A percentile compares a stretch with the other conserved stretches of the same genome.
phyloP scores from a whole-genome alignment of 30 jellyfish, hydroid and myxozoan species.

The Pelagia noctiluca region DNA sequence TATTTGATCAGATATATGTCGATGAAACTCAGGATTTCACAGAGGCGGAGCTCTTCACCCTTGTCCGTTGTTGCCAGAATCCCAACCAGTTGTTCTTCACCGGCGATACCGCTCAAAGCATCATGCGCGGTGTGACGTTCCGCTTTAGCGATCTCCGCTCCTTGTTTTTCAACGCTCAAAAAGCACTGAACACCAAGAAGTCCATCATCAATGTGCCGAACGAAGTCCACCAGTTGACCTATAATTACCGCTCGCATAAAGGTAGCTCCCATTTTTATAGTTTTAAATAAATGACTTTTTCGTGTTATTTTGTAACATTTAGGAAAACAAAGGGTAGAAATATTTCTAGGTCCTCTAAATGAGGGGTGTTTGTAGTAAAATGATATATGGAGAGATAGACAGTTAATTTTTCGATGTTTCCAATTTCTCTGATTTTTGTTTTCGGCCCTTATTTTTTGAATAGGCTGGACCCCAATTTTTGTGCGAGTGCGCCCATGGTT shows the following conservation, averaged over 20 bases:
- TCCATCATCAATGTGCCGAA: constrained; percentile 61
- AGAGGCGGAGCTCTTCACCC: constrained; percentile 77
- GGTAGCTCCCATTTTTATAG: too few species aligned
- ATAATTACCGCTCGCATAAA: constrained; percentile 90
- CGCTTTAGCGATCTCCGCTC: constrained; percentile 83
- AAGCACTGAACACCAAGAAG: constrained; percentile 37
- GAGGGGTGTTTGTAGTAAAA: too few species aligned
- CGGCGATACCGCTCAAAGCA: constrained; percentile 97
- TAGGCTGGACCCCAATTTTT: too few species aligned
- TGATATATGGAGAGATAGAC: too few species aligned
- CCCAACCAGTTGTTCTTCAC: constrained; percentile 88
- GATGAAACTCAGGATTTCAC: constrained; percentile 96
- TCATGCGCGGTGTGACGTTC: constrained; percentile 87
- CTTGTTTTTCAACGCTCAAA: constrained; percentile 58
- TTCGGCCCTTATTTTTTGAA: too few species aligned
- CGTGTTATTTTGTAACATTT: too few species aligned
- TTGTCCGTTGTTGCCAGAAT: constrained; percentile 75
- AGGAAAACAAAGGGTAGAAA: too few species aligned
- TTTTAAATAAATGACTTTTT: too few species aligned
- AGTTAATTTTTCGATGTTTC: too few species aligned
- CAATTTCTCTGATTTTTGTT: too few species aligned
- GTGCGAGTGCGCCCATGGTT: too few species aligned
- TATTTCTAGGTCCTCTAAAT: too few species aligned
- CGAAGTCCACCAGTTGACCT: constrained; percentile 72
- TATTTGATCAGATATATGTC: constrained; percentile 77